Base-by-base conservation (phyloP, 2,888 invertebrate species). In the Eumacrocentrus americanus region DNA sequence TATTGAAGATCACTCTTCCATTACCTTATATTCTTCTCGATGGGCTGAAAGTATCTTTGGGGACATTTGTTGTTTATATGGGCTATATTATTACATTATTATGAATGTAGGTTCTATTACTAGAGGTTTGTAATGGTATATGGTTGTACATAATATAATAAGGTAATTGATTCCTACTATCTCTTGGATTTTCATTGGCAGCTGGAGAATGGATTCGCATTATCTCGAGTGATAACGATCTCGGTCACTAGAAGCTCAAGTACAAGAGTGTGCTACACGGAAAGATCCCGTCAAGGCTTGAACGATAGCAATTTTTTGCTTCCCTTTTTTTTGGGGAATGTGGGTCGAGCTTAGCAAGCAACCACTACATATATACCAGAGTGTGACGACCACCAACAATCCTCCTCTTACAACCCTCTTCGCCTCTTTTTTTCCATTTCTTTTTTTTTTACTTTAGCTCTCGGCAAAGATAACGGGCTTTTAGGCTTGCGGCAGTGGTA, bases 301-400 rank as follows among this genome's bases (percentile, higher is more conserved):
- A 55, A 57, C 29, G 29, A 55, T 59, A 34, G 47, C 44, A 25
- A 9, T 29, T 37, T 52, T 52, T 25, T 62, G 50, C 38, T 23
- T 56, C 42, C 55, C 37, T 29, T 55, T 16, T 55, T 47, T n/a
- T 29, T 7, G 7, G n/a, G 25, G n/a, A 64, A 66, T 62, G 62
- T 66, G 60, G 65, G 64, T 62, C 62, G 58, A 65, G 63, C 55
- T 42, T 63, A 35, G 37, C 38, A 37, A 16, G 12, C 34, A 29
- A 34, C 16, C 37, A 51, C 18, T n/a, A 51, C 20, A 29, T 29
- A 29, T 9, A 29, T 29, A 29, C 29, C 4, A 29, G 29, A 29
- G 29, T 29, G 29, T 29, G 9, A 29, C 29, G 5, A n/a, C n/a
- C n/a, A n/a, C n/a, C n/a, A n/a, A 29, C 29, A 9, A 29, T 29